Conservation (phyloP, 2,113 vertebrate species). For the Melanerpes formicivorus region DNA sequence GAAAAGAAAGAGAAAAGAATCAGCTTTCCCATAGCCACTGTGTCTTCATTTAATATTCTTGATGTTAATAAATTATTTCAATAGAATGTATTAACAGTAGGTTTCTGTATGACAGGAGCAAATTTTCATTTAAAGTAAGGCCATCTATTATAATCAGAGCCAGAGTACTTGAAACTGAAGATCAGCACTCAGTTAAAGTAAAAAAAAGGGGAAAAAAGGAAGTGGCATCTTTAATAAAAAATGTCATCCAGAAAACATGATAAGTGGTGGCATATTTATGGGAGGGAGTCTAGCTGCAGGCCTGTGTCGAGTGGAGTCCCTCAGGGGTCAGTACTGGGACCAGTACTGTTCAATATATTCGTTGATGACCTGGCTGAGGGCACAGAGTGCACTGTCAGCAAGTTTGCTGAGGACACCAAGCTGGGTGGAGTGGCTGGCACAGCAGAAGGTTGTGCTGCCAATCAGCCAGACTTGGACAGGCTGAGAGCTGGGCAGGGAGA, state of each 20-base stretch:
- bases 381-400: too few species aligned
- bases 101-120: conserved; percentile 70
- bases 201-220: conserved; percentile 58
- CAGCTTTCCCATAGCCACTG: conserved; percentile 2
- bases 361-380: too few species aligned
- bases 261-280: conserved; percentile 12
- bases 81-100: conserved; percentile 64
- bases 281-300: too few species aligned
- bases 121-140: conserved; percentile 73
- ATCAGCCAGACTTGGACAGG: too few species aligned
- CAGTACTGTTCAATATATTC: too few species aligned
- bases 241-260: conserved; percentile 54
- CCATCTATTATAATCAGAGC: conserved; percentile 74
- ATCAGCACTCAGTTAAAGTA: conserved; percentile 74
- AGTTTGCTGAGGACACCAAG: too few species aligned
- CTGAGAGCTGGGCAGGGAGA: too few species aligned
- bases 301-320: too few species aligned
- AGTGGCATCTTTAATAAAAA: conserved; percentile 61
- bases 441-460: too few species aligned
- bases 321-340: too few species aligned
- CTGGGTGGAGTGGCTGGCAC: too few species aligned
- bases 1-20: too few species aligned
- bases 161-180: conserved; percentile 65
- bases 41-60: conserved; percentile 68
- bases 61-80: conserved; percentile 75